These are phyloP conservation scores for Helicoverpa zea DNA, from an alignment of 1,140 invertebrate genomes.

Conservation along the genomic window DNA sequence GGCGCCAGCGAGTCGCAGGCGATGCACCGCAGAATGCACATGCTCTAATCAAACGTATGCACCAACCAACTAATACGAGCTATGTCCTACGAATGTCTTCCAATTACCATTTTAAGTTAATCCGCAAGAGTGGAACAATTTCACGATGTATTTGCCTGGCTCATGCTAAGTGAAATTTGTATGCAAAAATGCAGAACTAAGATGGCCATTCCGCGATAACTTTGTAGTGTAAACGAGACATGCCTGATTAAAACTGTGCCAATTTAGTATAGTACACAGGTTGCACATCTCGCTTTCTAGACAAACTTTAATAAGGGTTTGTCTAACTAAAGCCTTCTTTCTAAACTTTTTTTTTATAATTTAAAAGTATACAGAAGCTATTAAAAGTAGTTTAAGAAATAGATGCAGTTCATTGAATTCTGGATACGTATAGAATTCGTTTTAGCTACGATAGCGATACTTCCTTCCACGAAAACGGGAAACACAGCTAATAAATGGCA, in stretches of 20 bases:
- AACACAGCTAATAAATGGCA: too few relatives aligned
- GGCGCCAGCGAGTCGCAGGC: conserved; percentile 60
- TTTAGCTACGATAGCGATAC: too few relatives aligned
- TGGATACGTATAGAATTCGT: too few relatives aligned
- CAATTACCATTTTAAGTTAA: conserved; percentile 33
- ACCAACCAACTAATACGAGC: conserved; percentile 11
- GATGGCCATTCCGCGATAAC: neutral
- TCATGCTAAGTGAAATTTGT: neutral
- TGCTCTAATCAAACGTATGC: conserved; percentile 46
- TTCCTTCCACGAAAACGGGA: too few relatives aligned
- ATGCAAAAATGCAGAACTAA: conserved; percentile 13
- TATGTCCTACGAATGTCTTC: conserved; percentile 18
- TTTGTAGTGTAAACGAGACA: neutral
- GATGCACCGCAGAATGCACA: conserved; percentile 49
- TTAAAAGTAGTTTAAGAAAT: too few relatives aligned
- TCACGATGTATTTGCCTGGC: conserved; percentile 4
- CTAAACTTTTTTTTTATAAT: too few relatives aligned
- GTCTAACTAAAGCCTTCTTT: neutral
- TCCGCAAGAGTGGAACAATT: conserved; percentile 26
- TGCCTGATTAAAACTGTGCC: neutral
- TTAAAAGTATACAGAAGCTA: too few relatives aligned
- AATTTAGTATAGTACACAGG: neutral
- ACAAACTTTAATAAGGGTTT: neutral
- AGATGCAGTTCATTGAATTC: too few relatives aligned
- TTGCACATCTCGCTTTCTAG: neutral